Percentiles rank a stretch among this genome's conserved stretches.
These are phyloP conservation scores for Rhodophaea formosa DNA, from an alignment of 2,888 invertebrate species.

Conservation along the genomic window DNA sequence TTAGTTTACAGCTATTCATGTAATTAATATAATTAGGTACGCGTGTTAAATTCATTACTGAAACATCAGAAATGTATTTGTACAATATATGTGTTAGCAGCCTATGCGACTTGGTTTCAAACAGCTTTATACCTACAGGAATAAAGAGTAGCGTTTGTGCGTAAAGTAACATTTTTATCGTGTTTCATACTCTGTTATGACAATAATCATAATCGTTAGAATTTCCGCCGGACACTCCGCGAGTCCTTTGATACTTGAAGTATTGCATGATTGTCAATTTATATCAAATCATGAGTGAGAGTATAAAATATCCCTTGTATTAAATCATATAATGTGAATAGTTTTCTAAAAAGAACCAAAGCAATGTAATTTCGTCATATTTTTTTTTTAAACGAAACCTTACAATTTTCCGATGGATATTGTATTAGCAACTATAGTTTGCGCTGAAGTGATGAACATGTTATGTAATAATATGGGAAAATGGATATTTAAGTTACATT, in stretches of 20 bases:
- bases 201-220: conserved; percentile 25
- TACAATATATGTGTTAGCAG: not conserved
- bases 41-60: not conserved
- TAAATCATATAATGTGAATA: conserved; percentile 23
- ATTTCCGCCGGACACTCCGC: conserved; percentile 17
- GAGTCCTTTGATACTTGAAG: conserved; percentile 23
- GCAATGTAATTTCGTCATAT: conserved; percentile 47
- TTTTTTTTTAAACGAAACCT: conserved; percentile 28
- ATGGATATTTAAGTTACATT: conserved; percentile 36
- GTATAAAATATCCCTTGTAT: conserved; percentile 37
- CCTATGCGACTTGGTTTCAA: conserved; percentile 2
- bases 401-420: conserved; percentile 20
- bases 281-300: conserved; percentile 38
- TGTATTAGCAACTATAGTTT: conserved; percentile 1
- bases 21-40: not conserved
- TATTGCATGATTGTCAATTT: conserved; percentile 49
- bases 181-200: conserved; percentile 26
- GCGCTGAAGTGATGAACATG: not conserved
- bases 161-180: conserved; percentile 16
- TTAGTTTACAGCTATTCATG: conserved; percentile 19
- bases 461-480: conserved; percentile 5
- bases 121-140: conserved; percentile 13
- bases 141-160: conserved; percentile 2
- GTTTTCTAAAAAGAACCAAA: conserved; percentile 36
- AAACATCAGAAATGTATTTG: not conserved